phyloP scores from a whole-genome alignment of 2,888 invertebrate genomes.

The Boloria selene region DNA sequence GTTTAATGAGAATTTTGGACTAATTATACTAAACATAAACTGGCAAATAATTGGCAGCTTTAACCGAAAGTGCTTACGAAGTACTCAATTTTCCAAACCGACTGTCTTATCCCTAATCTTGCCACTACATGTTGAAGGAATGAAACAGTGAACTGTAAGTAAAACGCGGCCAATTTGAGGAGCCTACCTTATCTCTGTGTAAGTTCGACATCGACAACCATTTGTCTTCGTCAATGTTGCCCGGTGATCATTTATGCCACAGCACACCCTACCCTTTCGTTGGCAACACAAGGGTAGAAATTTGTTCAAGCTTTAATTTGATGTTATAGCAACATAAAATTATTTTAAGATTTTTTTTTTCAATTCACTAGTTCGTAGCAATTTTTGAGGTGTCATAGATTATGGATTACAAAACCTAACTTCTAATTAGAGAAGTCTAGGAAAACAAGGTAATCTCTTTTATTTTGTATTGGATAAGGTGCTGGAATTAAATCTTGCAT shows the following conservation, averaged over 20 bases:
- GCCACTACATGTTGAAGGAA: conserved; percentile 16
- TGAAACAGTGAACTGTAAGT: conserved; percentile 46
- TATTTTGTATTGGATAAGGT: too few species aligned
- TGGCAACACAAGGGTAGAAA: conserved; percentile 49
- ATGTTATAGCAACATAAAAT: not conserved
- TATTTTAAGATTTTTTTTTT: not conserved
- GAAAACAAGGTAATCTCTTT: too few species aligned
- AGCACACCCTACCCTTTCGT: conserved; percentile 81
- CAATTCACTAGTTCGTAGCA: too few species aligned
- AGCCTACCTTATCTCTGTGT: conserved; percentile 80
- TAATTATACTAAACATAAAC: not conserved
- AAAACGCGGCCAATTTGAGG: conserved; percentile 79
- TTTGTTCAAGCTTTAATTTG: conserved; percentile 34
- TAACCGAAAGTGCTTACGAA: not conserved
- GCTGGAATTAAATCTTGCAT: too few species aligned
- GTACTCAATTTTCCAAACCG: conserved; percentile 12
- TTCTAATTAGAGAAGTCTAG: too few species aligned
- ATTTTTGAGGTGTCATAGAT: too few species aligned
- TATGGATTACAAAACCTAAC: too few species aligned
- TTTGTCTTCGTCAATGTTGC: conserved; percentile 82
- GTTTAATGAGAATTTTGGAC: too few species aligned
- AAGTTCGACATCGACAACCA: conserved; percentile 79
- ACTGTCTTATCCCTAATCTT: conserved; percentile 35
- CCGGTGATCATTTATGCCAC: conserved; percentile 83
- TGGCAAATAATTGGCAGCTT: not conserved